Base-by-base conservation (phyloP, 2,888 invertebrate genomes). In the Dynastes hyllus region DNA sequence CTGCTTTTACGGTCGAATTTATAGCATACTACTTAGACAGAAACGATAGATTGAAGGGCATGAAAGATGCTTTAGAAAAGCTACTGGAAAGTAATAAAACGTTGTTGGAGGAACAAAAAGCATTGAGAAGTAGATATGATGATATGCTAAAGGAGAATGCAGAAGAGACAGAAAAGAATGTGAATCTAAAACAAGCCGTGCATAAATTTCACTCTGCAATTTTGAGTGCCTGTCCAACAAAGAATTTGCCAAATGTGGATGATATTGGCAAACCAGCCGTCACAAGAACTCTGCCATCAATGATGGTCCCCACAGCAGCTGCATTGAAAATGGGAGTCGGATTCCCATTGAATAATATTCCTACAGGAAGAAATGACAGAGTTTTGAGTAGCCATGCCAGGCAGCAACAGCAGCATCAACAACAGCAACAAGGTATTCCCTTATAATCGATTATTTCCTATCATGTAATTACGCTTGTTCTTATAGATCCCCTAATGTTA, bases 1-100 rank as follows among this genome's bases (percentile, higher is more conserved):
- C 98, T 0, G 97, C 98, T 0, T 97, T 98, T 87, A 96, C 95
- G 67, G 96, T 97, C 0, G 98, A 98, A 88, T 99, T 97, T 88
- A 95, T 98, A 71, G 96, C 95, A 0, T 98, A 98, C 88, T 98
- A 96, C 87, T 90, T 97, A 78, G 98, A 98, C 88, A 92, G 98
- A 32, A 96, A 97, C 87, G 92, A 94, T 3, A 92, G 97, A 13
- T 93, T 97, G 78, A 92, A 93, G 3, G 94, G 94, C 13, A 92
- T 98, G 90, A 94, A 96, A 83, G 91, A 93, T 32, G 94, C 95
- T 45, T 90, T 97, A 5, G 93, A 95, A 83, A 93, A 95, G 66
- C 92, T 96, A 75, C 91, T 95, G 0, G 92, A 92, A 70, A 93
- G 94, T 81, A 97, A 97, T 86, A 92, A 92, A 29, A 92, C 92